These are phyloP conservation scores for Leptodactylus fuscus DNA, from an alignment of 2,113 vertebrate species.

Conservation along the genomic window DNA sequence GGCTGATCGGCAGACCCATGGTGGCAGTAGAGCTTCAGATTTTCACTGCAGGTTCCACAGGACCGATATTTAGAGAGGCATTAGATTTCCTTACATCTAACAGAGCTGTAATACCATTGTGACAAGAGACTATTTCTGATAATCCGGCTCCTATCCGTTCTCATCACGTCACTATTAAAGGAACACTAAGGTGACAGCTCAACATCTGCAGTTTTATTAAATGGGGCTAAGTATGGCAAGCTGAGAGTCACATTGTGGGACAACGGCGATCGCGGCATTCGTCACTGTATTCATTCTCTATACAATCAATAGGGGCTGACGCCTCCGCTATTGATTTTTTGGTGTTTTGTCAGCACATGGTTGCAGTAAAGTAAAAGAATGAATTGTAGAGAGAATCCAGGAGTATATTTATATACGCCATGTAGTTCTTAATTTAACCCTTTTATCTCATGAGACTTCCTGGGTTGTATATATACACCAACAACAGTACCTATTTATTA, in stretches of 20 bases:
- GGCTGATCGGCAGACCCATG: no score
- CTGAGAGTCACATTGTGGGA: neutral
- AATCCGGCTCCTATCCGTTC: no score
- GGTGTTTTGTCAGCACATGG: constrained; percentile 9
- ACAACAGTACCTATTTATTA: no score
- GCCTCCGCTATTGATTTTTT: constrained; percentile 15
- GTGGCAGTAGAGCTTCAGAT: no score
- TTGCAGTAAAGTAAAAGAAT: neutral
- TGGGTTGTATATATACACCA: neutral
- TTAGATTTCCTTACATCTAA: no score
- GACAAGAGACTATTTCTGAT: neutral
- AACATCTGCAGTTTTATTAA: neutral
- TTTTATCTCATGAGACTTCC: neutral
- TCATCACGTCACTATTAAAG: neutral
- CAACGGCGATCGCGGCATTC: neutral
- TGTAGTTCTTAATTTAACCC: neutral
- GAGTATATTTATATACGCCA: no score
- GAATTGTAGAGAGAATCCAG: neutral
- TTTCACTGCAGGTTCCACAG: no score
- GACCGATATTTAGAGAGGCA: no score
- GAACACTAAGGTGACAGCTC: no score
- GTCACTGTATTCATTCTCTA: neutral
- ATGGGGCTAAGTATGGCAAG: neutral
- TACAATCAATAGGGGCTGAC: neutral
- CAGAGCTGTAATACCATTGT: no score